These are phyloP conservation scores for Stylophora pistillata DNA, from an alignment of 64 coral and sea anemone species.

Conservation along the genomic window DNA sequence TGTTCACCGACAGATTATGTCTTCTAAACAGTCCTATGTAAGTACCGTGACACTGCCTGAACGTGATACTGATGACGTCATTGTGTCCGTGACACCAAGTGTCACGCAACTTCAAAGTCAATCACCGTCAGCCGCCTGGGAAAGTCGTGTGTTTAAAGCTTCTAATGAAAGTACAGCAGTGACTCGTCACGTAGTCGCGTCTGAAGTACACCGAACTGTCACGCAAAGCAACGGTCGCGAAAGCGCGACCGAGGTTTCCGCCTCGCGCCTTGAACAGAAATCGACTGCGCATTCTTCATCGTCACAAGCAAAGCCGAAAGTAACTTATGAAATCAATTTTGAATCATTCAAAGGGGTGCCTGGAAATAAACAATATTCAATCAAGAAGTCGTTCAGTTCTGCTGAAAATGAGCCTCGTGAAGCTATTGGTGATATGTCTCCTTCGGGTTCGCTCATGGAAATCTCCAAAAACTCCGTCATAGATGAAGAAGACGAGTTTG, in stretches of 20 bases:
- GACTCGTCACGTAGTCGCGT: neutral
- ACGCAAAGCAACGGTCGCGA: slow-evolving; percentile 23
- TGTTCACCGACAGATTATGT: neutral
- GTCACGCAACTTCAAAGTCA: neutral
- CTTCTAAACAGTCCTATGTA: slow-evolving; percentile 30
- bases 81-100: slow-evolving; percentile 25
- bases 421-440: neutral
- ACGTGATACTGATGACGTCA: neutral
- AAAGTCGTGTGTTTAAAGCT: slow-evolving; percentile 1
- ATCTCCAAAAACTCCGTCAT: slow-evolving; percentile 33
- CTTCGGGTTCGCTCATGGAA: slow-evolving; percentile 12
- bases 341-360: neutral
- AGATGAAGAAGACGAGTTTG: slow-evolving; percentile 33
- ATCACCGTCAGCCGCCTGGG: neutral
- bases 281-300: neutral
- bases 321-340: slow-evolving; percentile 37
- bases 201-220: slow-evolving; percentile 22
- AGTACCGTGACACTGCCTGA: slow-evolving; percentile 41
- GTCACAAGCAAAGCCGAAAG: neutral
- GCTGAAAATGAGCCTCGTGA: neutral
- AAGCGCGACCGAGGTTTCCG: neutral
- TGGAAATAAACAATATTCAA: slow-evolving; percentile 8
- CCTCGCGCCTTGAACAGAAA: slow-evolving; percentile 18
- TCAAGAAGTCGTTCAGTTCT: neutral
- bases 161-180: slow-evolving; percentile 43